Conservation (phyloP, 2,888 invertebrate genomes). For the Drosophila pseudotakahashii region DNA sequence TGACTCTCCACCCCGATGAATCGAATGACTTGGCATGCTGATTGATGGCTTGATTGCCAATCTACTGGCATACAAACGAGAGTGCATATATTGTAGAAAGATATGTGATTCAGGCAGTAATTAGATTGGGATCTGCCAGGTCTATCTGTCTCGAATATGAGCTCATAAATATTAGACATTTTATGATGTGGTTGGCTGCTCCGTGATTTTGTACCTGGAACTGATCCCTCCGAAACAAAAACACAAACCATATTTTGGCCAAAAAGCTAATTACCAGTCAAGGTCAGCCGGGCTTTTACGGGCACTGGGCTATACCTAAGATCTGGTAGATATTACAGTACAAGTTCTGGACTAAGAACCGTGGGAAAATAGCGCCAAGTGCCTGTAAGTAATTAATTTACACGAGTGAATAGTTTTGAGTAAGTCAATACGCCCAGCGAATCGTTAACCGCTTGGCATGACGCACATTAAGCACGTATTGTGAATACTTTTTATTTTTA, state of each 20-base stretch:
- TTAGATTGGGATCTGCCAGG: conserved; percentile 62
- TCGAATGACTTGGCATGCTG: conserved; percentile 48
- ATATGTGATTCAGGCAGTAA: conserved; percentile 64
- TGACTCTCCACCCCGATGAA: conserved; percentile 42
- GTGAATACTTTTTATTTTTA: conserved; percentile 35
- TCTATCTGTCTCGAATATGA: conserved; percentile 59
- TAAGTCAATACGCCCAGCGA: conserved; percentile 38
- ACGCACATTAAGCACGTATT: conserved; percentile 44
- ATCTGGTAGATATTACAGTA: background rate
- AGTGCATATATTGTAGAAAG: conserved; percentile 37
- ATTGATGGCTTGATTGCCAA: conserved; percentile 68
- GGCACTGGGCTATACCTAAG: conserved; percentile 1
- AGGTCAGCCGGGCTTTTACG: conserved; percentile 46
- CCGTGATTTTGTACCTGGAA: conserved; percentile 42
- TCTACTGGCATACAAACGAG: conserved; percentile 34
- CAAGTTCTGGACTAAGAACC: conserved; percentile 21
- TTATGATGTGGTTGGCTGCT: conserved; percentile 53
- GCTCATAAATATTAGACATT: conserved; percentile 66
- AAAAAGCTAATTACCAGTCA: conserved; percentile 48
- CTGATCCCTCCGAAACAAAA: conserved; percentile 16
- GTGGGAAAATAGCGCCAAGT: conserved; percentile 62
- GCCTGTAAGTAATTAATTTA: conserved; percentile 58
- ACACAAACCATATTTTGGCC: conserved; percentile 11
- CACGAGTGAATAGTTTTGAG: conserved; percentile 55
- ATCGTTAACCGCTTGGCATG: conserved; percentile 35